These are phyloP conservation scores for Incurvaria masculella DNA, from an alignment of 2,888 invertebrate species.

Conservation along the genomic window DNA sequence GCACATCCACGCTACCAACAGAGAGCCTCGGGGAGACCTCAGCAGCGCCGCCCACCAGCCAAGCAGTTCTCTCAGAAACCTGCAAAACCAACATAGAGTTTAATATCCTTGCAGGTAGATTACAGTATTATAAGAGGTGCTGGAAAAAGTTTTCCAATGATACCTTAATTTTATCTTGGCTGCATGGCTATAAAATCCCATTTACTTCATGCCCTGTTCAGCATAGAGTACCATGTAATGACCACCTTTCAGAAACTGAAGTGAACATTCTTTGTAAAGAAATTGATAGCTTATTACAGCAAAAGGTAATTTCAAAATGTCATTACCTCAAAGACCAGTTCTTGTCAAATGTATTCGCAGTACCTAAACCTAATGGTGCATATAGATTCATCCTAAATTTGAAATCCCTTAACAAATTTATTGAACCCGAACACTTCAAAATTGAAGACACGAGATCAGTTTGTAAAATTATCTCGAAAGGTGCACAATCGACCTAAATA, in stretches of 20 bases:
- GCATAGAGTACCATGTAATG: slow-evolving; percentile 1
- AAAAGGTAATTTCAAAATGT: background rate
- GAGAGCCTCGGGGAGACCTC: too few relatives aligned
- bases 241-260: background rate
- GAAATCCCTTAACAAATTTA: slow-evolving; percentile 7
- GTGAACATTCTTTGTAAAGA: background rate
- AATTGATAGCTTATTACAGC: background rate
- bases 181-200: slow-evolving; percentile 1
- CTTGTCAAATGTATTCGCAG: slow-evolving; percentile 6
- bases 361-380: slow-evolving; percentile 9
- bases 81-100: background rate
- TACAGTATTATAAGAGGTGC: background rate
- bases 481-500: too few relatives aligned
- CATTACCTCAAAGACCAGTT: background rate
- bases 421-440: slow-evolving; percentile 6
- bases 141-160: slow-evolving; percentile 12
- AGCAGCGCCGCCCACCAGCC: too few relatives aligned
- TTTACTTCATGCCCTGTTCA: background rate
- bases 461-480: too few relatives aligned
- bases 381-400: slow-evolving; percentile 9
- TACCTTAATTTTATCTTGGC: slow-evolving; percentile 1
- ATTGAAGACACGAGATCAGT: background rate
- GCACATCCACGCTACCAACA: too few relatives aligned
- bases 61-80: too few relatives aligned
- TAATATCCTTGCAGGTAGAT: background rate